Percentiles rank a stretch among this genome's conserved stretches.
phyloP scores from a whole-genome alignment of 2,113 vertebrate genomes.

The Gracilinanus agilis region DNA sequence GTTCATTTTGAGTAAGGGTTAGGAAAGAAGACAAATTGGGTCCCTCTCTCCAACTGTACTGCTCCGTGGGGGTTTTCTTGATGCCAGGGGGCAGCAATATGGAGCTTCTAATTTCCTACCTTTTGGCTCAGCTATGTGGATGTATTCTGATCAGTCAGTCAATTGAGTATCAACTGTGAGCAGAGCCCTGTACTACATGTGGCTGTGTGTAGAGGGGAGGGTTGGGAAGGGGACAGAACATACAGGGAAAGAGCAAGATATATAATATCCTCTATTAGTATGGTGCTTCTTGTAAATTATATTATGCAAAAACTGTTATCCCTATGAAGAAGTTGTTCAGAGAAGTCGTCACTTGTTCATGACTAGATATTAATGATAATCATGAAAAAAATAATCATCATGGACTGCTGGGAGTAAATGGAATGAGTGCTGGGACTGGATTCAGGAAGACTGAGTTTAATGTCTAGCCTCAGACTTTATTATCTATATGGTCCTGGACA shows the following conservation, averaged over 20 bases:
- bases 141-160: neutral
- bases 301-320: neutral
- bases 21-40: neutral
- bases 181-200: neutral
- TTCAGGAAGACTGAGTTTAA: neutral
- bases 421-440: neutral
- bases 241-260: neutral
- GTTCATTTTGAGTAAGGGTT: neutral
- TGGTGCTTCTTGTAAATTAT: neutral
- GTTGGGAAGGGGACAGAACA: neutral
- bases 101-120: neutral
- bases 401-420: neutral
- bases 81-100: neutral
- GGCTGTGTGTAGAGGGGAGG: neutral
- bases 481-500: neutral
- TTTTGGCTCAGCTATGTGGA: neutral
- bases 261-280: neutral
- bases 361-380: neutral
- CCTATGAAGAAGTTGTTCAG: neutral
- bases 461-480: neutral
- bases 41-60: neutral
- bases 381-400: neutral
- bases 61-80: neutral
- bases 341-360: neutral
- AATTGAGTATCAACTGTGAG: neutral